These are phyloP conservation scores for Tokudaia muenninki DNA, from an alignment of 2,797 vertebrate genomes.

Conservation along the genomic window DNA sequence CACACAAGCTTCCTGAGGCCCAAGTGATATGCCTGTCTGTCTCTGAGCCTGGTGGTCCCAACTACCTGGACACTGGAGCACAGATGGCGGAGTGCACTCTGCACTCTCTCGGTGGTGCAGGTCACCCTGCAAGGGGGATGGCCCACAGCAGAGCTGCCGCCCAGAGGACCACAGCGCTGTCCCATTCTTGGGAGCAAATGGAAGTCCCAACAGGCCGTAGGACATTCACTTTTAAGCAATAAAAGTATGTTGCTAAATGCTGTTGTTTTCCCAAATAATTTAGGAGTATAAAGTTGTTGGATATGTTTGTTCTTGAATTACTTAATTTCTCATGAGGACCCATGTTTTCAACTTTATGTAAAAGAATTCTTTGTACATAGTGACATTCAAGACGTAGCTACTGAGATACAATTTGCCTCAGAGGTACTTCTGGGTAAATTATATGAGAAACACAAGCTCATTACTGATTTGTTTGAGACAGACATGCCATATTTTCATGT, in stretches of 20 bases:
- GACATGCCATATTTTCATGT: neutral
- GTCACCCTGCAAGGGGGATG: too few species aligned
- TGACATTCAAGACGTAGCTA: neutral
- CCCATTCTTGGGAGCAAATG: too few species aligned
- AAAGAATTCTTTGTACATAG: neutral
- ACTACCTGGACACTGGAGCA: too few species aligned
- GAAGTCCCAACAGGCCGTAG: too few species aligned
- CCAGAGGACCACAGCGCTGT: too few species aligned
- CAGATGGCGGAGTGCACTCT: too few species aligned
- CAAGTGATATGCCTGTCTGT: too few species aligned
- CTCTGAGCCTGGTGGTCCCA: too few species aligned
- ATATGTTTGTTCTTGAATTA: neutral
- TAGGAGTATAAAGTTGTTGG: neutral
- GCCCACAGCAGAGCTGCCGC: too few species aligned
- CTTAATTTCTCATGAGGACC: neutral
- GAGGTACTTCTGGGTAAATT: neutral
- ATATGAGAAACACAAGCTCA: neutral
- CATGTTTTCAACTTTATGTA: neutral
- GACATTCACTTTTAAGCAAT: neutral
- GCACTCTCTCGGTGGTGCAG: too few species aligned
- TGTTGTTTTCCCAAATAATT: slow-evolving; percentile 16
- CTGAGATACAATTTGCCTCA: neutral
- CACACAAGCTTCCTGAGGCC: too few species aligned
- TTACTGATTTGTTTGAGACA: neutral
- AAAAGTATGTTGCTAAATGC: slow-evolving; percentile 19